Evolutionary conservation across 2,797 vertebrate species (phyloP).

Genomic region (Amniataba percoides): DNA sequence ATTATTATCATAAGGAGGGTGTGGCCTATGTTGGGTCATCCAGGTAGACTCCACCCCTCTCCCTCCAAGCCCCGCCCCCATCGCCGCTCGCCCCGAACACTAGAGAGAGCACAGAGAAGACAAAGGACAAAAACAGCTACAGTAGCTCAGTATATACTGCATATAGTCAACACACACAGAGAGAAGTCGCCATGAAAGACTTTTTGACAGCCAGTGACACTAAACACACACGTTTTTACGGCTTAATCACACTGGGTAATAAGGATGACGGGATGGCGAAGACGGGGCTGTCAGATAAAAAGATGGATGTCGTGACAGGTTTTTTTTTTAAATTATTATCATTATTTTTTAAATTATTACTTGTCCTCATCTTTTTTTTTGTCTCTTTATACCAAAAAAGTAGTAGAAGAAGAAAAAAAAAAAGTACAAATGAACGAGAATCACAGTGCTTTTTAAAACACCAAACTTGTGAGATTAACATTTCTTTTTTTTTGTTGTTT

Average conservation of each 20-base stretch:
- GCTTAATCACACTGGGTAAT: slow-evolving; percentile 96
- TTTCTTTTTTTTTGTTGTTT: slow-evolving; percentile 86
- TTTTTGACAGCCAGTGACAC: slow-evolving; percentile 96
- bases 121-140: slow-evolving; percentile 99
- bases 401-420: slow-evolving; percentile 69
- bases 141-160: slow-evolving; percentile 99
- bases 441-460: slow-evolving; percentile 93
- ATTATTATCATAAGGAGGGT: too few relatives aligned
- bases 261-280: slow-evolving; percentile 92
- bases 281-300: slow-evolving; percentile 84
- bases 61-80: slow-evolving; percentile 48
- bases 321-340: slow-evolving; percentile 28
- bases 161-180: slow-evolving; percentile 99
- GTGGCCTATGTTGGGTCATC: slow-evolving; percentile 7
- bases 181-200: slow-evolving; percentile 97
- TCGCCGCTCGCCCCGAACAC: slow-evolving; percentile 82
- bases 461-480: slow-evolving; percentile 86
- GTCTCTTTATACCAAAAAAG: slow-evolving; percentile 68
- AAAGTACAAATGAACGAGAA: slow-evolving; percentile 70
- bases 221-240: slow-evolving; percentile 98
- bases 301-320: slow-evolving; percentile 92
- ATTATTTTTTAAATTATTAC: slow-evolving; percentile 81
- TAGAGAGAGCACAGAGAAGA: slow-evolving; percentile 99
- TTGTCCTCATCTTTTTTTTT: slow-evolving; percentile 69
- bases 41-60: slow-evolving; percentile 16